These are phyloP conservation scores for Oreocharis arfaki DNA, from an alignment of 2,113 vertebrate genomes.

Conservation along the genomic window DNA sequence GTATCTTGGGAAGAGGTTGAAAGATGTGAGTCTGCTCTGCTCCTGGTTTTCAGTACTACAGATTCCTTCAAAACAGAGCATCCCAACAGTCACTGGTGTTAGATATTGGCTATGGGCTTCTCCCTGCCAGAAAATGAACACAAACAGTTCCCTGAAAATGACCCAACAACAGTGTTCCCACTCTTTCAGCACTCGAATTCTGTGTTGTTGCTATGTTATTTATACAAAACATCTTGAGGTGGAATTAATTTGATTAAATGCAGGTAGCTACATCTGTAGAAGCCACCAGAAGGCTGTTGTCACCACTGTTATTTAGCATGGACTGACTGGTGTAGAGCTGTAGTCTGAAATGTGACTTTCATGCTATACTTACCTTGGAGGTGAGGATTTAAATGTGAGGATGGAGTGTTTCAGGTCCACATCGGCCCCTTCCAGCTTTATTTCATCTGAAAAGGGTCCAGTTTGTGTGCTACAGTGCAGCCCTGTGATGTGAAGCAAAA, in stretches of 20 bases:
- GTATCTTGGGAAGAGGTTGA: background rate
- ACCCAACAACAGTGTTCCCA: background rate
- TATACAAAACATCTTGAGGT: background rate
- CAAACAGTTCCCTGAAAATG: background rate
- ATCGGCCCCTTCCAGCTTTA: background rate
- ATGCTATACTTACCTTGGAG: too few relatives aligned
- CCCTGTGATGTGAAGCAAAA: background rate
- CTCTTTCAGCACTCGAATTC: background rate
- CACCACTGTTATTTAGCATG: background rate
- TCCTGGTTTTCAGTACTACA: background rate
- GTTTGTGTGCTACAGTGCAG: background rate
- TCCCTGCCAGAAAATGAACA: background rate
- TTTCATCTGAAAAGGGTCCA: background rate
- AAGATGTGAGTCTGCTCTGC: background rate
- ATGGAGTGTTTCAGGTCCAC: background rate
- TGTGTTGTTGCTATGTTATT: background rate
- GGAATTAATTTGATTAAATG: background rate
- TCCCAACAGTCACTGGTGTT: background rate
- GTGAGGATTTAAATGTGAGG: background rate
- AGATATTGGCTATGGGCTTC: background rate
- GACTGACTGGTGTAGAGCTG: background rate
- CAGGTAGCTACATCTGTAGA: background rate
- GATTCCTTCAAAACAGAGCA: background rate
- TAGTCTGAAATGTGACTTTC: background rate
- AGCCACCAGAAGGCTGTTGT: background rate